Conservation (phyloP, 2,113 vertebrate genomes). For the Leptodactylus fuscus region DNA sequence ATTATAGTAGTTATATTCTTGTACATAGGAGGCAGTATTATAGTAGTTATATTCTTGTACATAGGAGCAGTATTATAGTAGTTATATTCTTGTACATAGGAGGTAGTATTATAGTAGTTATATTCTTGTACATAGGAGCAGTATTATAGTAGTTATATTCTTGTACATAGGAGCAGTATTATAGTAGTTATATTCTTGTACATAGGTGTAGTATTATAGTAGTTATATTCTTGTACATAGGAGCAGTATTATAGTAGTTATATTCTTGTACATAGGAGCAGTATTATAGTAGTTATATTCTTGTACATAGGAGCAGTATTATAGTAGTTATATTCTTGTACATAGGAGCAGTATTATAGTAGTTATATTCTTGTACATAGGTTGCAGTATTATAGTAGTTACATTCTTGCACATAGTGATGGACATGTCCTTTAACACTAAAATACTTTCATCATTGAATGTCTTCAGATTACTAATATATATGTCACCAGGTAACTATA, state of each 20-base stretch:
- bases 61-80: background rate
- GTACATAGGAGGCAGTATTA: background rate
- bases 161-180: slow-evolving; percentile 1
- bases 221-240: slow-evolving; percentile 6
- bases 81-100: too few species aligned
- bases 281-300: slow-evolving; percentile 11
- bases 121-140: background rate
- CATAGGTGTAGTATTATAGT: background rate
- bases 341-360: background rate
- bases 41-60: slow-evolving; percentile 11
- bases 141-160: slow-evolving; percentile 8
- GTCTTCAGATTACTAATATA: too few species aligned
- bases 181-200: slow-evolving; percentile 11
- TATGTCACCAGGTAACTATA: too few species aligned
- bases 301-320: background rate
- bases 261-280: background rate
- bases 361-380: background rate
- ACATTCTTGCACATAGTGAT: background rate
- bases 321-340: background rate
- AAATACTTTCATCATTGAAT: too few species aligned
- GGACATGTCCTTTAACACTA: too few species aligned
- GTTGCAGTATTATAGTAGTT: slow-evolving; percentile 1
- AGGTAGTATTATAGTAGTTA: slow-evolving; percentile 11
- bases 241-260: too few species aligned
- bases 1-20: slow-evolving; percentile 2